These are phyloP conservation scores for Drosophila macrospina DNA, from an alignment of 2,888 invertebrate species.

Conservation along the genomic window DNA sequence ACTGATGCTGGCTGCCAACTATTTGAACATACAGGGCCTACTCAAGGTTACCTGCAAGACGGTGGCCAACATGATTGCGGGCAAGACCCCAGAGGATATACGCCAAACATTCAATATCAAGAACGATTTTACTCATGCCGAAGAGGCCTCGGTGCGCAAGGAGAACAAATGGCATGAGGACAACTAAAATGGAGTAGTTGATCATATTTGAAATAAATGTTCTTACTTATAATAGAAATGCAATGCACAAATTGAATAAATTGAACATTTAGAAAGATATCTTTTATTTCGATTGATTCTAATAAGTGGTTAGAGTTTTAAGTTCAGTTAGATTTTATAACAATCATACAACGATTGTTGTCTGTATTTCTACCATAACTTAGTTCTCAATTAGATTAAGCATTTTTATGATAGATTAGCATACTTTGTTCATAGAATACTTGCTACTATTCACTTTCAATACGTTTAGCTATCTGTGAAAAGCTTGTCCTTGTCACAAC, in stretches of 20 bases:
- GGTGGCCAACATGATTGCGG: slow-evolving; percentile 57
- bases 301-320: too few relatives aligned
- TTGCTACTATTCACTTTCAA: too few relatives aligned
- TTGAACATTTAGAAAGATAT: neutral
- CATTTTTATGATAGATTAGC: too few relatives aligned
- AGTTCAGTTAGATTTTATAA: too few relatives aligned
- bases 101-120: slow-evolving; percentile 55
- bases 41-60: slow-evolving; percentile 53
- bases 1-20: slow-evolving; percentile 55
- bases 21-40: slow-evolving; percentile 55
- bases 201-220: too few relatives aligned
- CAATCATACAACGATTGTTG: too few relatives aligned
- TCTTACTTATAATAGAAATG: too few relatives aligned
- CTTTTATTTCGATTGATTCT: too few relatives aligned
- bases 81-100: slow-evolving; percentile 57
- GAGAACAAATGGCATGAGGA: neutral
- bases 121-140: neutral
- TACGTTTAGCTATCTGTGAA: neutral
- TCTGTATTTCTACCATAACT: neutral
- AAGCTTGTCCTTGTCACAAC: neutral
- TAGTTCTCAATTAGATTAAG: too few relatives aligned
- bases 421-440: too few relatives aligned
- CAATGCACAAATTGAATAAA: neutral
- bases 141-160: neutral
- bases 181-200: too few relatives aligned